Conservation (phyloP, 1,140 invertebrate species). For the Archivesica marissinica region DNA sequence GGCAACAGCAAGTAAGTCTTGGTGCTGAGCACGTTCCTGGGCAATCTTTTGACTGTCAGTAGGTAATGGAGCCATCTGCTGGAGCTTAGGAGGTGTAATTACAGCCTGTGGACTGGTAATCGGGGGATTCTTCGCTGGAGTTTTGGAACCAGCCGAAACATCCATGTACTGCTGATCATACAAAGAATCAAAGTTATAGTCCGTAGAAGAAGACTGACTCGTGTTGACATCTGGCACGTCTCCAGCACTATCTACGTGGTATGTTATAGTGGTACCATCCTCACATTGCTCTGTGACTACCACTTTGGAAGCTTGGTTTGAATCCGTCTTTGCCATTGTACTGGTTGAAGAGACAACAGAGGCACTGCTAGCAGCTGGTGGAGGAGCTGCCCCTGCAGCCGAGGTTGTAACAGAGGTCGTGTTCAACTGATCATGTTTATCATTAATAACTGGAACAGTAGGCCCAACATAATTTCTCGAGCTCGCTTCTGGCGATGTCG, state of each 20-base stretch:
- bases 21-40: constrained; percentile 51
- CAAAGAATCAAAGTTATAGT: constrained; percentile 8
- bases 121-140: not conserved
- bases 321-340: not conserved
- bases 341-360: not conserved
- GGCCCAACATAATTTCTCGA: not conserved
- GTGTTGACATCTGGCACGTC: not conserved
- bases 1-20: constrained; percentile 56
- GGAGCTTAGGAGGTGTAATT: not conserved
- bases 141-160: constrained; percentile 38
- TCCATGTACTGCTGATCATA: constrained; percentile 56
- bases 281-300: not conserved
- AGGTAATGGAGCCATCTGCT: not conserved
- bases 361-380: not conserved
- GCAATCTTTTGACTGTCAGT: constrained; percentile 2
- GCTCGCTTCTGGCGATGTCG: not conserved
- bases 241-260: not conserved
- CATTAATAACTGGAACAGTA: not conserved
- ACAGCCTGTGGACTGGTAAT: not conserved
- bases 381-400: not conserved
- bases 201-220: not conserved
- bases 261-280: not conserved
- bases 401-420: not conserved
- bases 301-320: not conserved
- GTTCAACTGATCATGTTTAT: not conserved